Base-by-base conservation (phyloP, 2,888 invertebrate genomes). In the Heliconius ethilla region DNA sequence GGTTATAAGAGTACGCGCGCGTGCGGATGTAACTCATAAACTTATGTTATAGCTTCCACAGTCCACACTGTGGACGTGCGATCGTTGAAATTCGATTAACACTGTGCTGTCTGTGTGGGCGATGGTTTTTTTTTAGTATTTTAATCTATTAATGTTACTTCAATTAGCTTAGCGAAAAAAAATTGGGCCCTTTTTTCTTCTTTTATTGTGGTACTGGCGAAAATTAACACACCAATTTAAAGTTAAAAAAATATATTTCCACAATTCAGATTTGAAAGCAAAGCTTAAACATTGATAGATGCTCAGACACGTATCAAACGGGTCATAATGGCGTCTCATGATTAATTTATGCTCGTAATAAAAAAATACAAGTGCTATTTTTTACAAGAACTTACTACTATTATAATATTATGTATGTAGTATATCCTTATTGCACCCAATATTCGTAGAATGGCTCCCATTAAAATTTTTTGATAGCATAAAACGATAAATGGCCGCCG, bases 1-100 rank as follows among this genome's bases (percentile, higher is more conserved):
- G 72, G 72, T 79, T 80, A 82, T 80, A 76, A 79, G 77, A 70
- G 74, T 74, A 63, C 77, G 69, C 82, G 77, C 77, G 80, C 77
- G 83, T 81, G 76, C 78, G 79, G 76, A 33, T 80, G 78, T 79
- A 9, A 40, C 37, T 74, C 63, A 74, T 74, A 74, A 62, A 62
- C 59, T 69, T 69, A 75, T 51, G 45, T 51, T 70, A 74, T 74
- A 74, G 72, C 72, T 72, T 27, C 27, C 27, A 27, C 27, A 2
- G 27, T 59, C 55, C 72, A 72, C 72, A 25, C 55, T 59, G 25
- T 40, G 55, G 59, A 72, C 33, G 51, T 55, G 70, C 27, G 22
- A 59, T n/a, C 2, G 72, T 72, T 59, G 72, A 33, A 72, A 72
- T 72, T 72, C 15, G 59, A 72, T 72, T 72, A 72, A 37, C 29